These are phyloP conservation scores for Kryptolebias ocellatus DNA, from an alignment of 2,797 vertebrate genomes.

Conservation along the genomic window DNA sequence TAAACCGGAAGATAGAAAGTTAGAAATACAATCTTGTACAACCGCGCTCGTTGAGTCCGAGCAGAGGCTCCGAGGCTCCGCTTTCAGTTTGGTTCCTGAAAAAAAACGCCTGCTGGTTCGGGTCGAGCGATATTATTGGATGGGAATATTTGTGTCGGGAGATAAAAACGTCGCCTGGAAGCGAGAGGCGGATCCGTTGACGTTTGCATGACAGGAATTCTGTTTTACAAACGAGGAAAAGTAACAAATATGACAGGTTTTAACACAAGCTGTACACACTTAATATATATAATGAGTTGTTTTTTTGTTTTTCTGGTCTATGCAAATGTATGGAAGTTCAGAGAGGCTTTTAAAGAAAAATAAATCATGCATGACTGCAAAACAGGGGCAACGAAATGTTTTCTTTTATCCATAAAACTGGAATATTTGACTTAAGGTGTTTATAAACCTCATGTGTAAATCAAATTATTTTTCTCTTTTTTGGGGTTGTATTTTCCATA, in stretches of 20 bases:
- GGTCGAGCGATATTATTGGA: slow-evolving; percentile 4
- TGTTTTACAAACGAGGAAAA: slow-evolving; percentile 27
- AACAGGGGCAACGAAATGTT: neutral
- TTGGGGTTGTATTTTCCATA: neutral
- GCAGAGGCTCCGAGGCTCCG: slow-evolving; percentile 44
- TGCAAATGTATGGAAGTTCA: slow-evolving; percentile 1
- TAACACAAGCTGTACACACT: slow-evolving; percentile 1
- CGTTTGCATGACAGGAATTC: slow-evolving; percentile 14
- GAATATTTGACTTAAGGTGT: neutral
- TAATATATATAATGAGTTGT: neutral
- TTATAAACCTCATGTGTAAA: neutral
- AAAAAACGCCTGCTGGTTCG: slow-evolving; percentile 49
- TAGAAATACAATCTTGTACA: slow-evolving; percentile 82
- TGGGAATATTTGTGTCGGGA: neutral
- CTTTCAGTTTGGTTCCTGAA: slow-evolving; percentile 45
- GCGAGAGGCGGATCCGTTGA: slow-evolving; percentile 7
- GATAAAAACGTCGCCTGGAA: neutral
- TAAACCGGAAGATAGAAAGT: slow-evolving; percentile 60
- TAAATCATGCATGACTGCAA: too few species aligned
- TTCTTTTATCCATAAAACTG: neutral
- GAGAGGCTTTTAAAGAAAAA: neutral
- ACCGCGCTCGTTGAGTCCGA: slow-evolving; percentile 44
- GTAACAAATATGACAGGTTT: slow-evolving; percentile 30
- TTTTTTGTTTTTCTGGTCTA: too few species aligned
- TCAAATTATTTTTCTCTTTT: neutral